A percentile compares a stretch with the other conserved stretches of the same genome.
These are phyloP conservation scores for Cetonia aurata DNA, from an alignment of 2,888 invertebrate genomes.

Conservation along the genomic window DNA sequence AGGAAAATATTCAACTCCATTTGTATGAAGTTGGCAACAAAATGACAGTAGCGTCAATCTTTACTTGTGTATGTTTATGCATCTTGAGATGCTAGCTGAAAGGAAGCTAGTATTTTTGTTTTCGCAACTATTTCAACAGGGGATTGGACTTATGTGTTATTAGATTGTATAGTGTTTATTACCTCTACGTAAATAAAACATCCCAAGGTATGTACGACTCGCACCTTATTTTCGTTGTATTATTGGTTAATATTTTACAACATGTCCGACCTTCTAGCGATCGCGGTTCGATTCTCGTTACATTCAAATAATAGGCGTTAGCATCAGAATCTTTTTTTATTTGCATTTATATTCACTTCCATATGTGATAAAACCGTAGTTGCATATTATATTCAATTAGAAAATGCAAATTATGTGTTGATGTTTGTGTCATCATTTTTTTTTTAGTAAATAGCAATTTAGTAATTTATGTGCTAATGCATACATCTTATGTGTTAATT, in stretches of 20 bases:
- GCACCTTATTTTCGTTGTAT: conserved; percentile 7
- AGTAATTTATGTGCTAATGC: too few relatives aligned
- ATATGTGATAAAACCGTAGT: too few relatives aligned
- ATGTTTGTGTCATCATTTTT: neutral
- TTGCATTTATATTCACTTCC: neutral
- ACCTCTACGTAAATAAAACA: conserved; percentile 2
- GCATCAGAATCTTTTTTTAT: conserved; percentile 7
- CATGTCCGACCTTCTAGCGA: conserved; percentile 29
- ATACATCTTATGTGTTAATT: too few relatives aligned
- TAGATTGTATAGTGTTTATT: conserved; percentile 18
- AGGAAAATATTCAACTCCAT: too few relatives aligned
- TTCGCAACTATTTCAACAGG: neutral
- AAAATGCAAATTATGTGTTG: neutral
- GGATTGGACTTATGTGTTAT: conserved; percentile 2
- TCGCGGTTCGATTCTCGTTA: conserved; percentile 26
- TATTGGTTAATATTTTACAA: conserved; percentile 24
- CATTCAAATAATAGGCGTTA: neutral
- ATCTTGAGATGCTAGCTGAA: conserved; percentile 23
- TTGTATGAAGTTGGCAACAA: conserved; percentile 18
- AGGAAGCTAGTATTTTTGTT: neutral
- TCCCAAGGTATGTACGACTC: conserved; percentile 31
- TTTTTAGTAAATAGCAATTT: neutral
- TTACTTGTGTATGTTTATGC: conserved; percentile 27
- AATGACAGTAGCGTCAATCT: conserved; percentile 23
- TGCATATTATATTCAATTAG: too few relatives aligned